phyloP scores from a whole-genome alignment of 2,888 invertebrate species.

The Thumatha senex region DNA sequence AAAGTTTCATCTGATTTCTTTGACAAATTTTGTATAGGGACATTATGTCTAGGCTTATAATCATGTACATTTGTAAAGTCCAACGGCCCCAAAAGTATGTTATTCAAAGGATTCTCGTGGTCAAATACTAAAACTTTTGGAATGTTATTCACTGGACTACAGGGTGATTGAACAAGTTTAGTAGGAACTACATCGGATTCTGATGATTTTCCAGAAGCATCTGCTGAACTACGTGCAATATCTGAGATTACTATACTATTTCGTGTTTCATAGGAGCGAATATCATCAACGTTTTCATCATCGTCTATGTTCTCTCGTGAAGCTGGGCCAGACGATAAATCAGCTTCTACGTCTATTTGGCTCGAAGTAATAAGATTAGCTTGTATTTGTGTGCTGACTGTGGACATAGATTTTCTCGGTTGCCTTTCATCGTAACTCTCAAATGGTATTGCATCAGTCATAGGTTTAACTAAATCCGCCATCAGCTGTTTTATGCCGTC shows the following conservation, averaged over 20 bases:
- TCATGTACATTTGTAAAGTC: constrained; percentile 44
- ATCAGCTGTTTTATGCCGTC: constrained; percentile 66
- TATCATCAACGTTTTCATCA: background rate
- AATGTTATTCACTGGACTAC: background rate
- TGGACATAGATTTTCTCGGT: constrained; percentile 36
- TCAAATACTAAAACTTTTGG: constrained; percentile 58
- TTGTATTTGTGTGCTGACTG: constrained; percentile 60
- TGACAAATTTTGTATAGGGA: background rate
- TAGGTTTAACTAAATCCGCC: constrained; percentile 69
- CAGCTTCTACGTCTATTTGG: constrained; percentile 60
- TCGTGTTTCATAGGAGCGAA: background rate
- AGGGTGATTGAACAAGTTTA: background rate
- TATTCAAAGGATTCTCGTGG: constrained; percentile 66
- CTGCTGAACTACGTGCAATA: background rate
- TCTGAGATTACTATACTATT: background rate
- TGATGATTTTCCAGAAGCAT: constrained; percentile 19
- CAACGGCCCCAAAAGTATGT: constrained; percentile 48
- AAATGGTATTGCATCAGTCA: constrained; percentile 52
- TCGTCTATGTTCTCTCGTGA: background rate
- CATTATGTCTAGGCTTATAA: constrained; percentile 45
- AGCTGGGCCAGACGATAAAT: constrained; percentile 6
- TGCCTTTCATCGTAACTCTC: constrained; percentile 15
- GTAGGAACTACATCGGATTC: constrained; percentile 5
- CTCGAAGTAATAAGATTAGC: constrained; percentile 62
- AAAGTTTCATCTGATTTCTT: constrained; percentile 18